phyloP scores from a whole-genome alignment of 1,140 invertebrate species.

The Thrips palmi region DNA sequence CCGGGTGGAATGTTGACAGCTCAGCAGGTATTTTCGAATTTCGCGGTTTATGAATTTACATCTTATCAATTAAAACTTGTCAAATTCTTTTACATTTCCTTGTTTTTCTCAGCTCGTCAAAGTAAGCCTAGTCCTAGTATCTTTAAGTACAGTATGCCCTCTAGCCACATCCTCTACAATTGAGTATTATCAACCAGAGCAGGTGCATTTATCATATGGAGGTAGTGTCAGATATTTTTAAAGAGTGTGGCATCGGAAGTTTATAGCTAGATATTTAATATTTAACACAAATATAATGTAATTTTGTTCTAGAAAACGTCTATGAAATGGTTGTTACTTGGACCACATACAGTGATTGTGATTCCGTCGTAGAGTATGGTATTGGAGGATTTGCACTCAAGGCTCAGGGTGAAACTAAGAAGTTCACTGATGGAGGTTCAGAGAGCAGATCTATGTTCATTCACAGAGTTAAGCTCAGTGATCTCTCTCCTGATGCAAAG shows the following conservation, averaged over 20 bases:
- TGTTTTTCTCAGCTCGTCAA: no score
- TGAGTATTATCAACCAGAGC: conserved; percentile 60
- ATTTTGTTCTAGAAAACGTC: conserved; percentile 31
- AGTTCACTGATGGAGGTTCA: conserved; percentile 63
- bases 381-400: conserved; percentile 31
- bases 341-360: conserved; percentile 60
- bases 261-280: no score
- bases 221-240: conserved; percentile 25
- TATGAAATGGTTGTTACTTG: conserved; percentile 73
- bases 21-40: no score
- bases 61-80: no score
- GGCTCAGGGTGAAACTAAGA: conserved; percentile 34
- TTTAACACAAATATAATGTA: no score
- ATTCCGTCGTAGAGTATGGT: conserved; percentile 62
- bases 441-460: conserved; percentile 55
- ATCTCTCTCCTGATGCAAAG: conserved; percentile 35
- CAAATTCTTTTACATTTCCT: no score
- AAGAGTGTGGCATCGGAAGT: conserved; percentile 11
- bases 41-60: no score
- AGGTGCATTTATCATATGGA: conserved; percentile 49
- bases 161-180: no score
- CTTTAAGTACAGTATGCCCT: no score
- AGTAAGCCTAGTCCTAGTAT: no score
- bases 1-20: no score
- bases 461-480: conserved; percentile 43